A percentile compares a stretch with the other conserved stretches of the same genome.
Evolutionary conservation across 2,797 vertebrate species (phyloP).

Genomic region (Masticophis lateralis): DNA sequence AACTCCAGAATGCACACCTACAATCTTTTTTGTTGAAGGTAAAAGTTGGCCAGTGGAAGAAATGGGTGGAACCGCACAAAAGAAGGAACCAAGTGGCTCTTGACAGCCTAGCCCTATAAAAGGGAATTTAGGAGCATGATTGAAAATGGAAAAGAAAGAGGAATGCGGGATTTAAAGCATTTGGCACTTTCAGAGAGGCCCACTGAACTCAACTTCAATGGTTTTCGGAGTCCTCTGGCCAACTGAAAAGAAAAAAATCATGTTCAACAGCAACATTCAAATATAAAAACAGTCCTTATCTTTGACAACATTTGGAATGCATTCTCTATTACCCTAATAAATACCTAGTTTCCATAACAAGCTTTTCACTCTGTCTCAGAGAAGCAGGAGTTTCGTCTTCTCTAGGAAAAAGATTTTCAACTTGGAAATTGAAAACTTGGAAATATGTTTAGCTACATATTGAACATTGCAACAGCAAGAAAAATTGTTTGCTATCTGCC

Average conservation of each 20-base stretch:
- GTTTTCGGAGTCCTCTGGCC: constrained; percentile 5
- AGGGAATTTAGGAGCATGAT: constrained; percentile 52
- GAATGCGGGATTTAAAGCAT: constrained; percentile 47
- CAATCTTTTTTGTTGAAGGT: neutral
- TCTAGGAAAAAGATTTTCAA: neutral
- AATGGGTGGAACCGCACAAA: constrained; percentile 37
- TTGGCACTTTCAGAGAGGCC: constrained; percentile 45
- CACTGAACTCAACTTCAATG: constrained; percentile 23
- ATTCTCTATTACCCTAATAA: neutral
- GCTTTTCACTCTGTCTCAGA: neutral
- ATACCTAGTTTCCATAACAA: neutral
- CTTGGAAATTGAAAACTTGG: neutral
- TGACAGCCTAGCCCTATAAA: constrained; percentile 50
- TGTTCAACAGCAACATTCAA: neutral
- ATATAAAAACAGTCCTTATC: neutral
- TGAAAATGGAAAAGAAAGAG: constrained; percentile 36
- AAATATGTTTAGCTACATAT: neutral
- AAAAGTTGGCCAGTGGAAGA: constrained; percentile 13
- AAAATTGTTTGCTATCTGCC: neutral
- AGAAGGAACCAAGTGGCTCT: neutral
- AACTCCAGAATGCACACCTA: neutral
- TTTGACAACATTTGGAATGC: neutral
- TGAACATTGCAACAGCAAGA: neutral
- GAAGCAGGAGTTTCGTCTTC: neutral
- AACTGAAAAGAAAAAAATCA: constrained; percentile 15